Evolutionary conservation across 2,888 invertebrate species (phyloP).

Genomic region (Drosophila tanythrix): DNA sequence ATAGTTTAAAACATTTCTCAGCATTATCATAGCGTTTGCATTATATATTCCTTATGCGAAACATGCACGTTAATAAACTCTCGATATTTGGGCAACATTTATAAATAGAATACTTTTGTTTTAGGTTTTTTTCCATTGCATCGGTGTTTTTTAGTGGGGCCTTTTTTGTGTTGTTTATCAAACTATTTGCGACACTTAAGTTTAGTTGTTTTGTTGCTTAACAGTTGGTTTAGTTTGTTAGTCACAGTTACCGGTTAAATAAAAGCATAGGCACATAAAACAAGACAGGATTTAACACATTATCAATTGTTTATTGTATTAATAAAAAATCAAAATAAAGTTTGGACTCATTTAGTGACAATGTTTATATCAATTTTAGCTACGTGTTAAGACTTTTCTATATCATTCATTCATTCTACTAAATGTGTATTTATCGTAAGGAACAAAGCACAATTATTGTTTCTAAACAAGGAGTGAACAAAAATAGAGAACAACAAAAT

Average conservation of each 20-base stretch:
- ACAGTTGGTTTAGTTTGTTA: slow-evolving; percentile 34
- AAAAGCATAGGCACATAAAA: slow-evolving; percentile 39
- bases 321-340: slow-evolving; percentile 48
- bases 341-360: slow-evolving; percentile 61
- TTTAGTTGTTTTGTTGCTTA: slow-evolving; percentile 20
- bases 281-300: slow-evolving; percentile 41
- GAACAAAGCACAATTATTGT: slow-evolving; percentile 60
- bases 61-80: slow-evolving; percentile 46
- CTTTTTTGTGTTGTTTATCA: slow-evolving; percentile 10
- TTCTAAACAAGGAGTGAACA: slow-evolving; percentile 46
- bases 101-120: slow-evolving; percentile 75
- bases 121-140: slow-evolving; percentile 41
- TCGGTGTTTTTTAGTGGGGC: slow-evolving; percentile 19
- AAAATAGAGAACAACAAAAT: slow-evolving; percentile 56
- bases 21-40: slow-evolving; percentile 31
- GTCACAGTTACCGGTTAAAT: slow-evolving; percentile 38
- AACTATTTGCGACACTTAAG: slow-evolving; percentile 46
- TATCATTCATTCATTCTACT: slow-evolving; percentile 41
- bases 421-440: slow-evolving; percentile 29
- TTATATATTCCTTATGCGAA: slow-evolving; percentile 20
- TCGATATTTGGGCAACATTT: slow-evolving; percentile 64
- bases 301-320: slow-evolving; percentile 67
- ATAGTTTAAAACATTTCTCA: slow-evolving; percentile 18
- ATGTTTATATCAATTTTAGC: slow-evolving; percentile 59
- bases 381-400: slow-evolving; percentile 50